A percentile compares a stretch with the other conserved stretches of the same genome.
These are phyloP conservation scores for Galerucella nymphaeae DNA, from an alignment of 2,888 invertebrate genomes.

Conservation along the genomic window DNA sequence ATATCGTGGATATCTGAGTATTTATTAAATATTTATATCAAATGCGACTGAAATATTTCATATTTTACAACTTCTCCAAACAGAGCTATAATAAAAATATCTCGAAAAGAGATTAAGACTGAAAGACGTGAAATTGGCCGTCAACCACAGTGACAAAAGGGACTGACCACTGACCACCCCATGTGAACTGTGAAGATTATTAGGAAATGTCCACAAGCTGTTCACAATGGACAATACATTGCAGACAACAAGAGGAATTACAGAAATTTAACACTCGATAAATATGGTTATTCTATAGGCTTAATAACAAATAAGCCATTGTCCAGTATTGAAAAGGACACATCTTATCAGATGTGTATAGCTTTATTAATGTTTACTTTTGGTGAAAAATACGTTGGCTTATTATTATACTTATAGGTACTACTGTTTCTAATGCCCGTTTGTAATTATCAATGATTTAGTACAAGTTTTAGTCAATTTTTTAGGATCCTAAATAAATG, in stretches of 20 bases:
- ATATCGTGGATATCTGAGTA: no score
- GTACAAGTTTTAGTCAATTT: no score
- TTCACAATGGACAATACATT: constrained; percentile 44
- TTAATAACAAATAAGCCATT: constrained; percentile 22
- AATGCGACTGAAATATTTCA: not conserved
- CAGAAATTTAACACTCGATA: constrained; percentile 47
- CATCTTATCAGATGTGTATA: constrained; percentile 9
- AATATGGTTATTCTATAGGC: constrained; percentile 37
- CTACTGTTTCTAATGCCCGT: no score
- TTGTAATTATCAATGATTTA: no score
- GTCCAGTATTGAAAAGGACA: not conserved
- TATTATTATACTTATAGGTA: no score
- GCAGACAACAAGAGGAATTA: constrained; percentile 43
- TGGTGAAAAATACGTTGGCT: not conserved
- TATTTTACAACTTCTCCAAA: not conserved
- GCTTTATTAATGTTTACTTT: constrained; percentile 3
- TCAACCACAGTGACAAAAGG: constrained; percentile 24
- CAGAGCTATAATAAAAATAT: not conserved
- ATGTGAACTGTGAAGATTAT: constrained; percentile 41
- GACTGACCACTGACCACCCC: constrained; percentile 42
- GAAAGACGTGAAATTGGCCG: constrained; percentile 14
- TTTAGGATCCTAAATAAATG: no score
- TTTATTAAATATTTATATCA: no score
- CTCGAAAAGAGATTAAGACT: constrained; percentile 1
- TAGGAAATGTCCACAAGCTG: constrained; percentile 47